Conservation (phyloP, 2,113 vertebrate species). For the Malurus melanocephalus region DNA sequence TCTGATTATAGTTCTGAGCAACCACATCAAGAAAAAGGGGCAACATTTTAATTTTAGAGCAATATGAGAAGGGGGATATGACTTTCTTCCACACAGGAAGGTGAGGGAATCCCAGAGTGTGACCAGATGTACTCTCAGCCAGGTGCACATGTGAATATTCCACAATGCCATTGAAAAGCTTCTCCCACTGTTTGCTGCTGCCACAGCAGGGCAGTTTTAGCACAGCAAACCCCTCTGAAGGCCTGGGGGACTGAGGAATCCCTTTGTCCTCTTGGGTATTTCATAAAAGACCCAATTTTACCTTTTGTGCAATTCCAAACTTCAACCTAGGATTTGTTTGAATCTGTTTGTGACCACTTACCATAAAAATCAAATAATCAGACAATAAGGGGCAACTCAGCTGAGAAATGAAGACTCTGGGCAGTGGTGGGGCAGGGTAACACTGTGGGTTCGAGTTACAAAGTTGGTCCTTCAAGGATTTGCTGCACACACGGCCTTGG, state of each 20-base stretch:
- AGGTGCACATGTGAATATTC: fast-evolving
- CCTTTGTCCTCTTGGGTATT: background rate
- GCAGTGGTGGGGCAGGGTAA: background rate
- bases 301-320: background rate
- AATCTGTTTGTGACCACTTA: background rate
- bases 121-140: background rate
- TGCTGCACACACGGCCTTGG: background rate
- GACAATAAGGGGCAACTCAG: background rate
- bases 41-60: background rate
- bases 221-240: background rate
- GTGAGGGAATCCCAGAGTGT: background rate
- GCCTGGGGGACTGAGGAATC: background rate
- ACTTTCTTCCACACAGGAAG: background rate
- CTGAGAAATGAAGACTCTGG: background rate
- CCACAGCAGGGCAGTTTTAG: background rate
- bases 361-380: background rate
- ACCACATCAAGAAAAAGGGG: background rate
- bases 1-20: background rate
- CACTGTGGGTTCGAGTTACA: background rate
- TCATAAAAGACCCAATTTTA: background rate
- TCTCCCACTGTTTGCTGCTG: background rate
- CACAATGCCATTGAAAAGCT: background rate
- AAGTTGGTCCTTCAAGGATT: background rate
- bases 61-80: background rate
- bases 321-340: background rate